Conservation (phyloP, 2,797 vertebrate genomes). For the Taeniopygia guttata region DNA sequence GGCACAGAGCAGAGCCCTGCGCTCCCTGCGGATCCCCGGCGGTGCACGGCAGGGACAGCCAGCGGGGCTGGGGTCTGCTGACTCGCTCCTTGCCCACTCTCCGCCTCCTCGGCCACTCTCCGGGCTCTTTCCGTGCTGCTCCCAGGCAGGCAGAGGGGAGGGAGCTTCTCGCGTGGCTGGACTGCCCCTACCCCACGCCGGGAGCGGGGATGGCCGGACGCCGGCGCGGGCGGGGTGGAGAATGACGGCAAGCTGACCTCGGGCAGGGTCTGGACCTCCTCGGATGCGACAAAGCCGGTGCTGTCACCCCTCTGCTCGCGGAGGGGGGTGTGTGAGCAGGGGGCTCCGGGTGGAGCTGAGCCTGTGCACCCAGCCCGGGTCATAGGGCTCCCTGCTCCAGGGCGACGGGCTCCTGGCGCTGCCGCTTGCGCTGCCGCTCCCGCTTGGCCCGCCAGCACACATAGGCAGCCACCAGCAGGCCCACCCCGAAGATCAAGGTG, state of each 20-base stretch:
- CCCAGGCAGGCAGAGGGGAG: not conserved
- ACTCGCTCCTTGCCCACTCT: not conserved
- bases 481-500: slow-evolving; percentile 71
- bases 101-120: not conserved
- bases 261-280: not conserved
- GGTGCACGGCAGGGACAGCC: rapidly evolving
- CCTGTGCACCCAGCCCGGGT: not conserved
- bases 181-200: not conserved
- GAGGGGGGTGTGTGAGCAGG: not conserved
- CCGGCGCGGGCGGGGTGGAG: not conserved
- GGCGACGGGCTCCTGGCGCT: slow-evolving; percentile 54
- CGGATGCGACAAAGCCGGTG: not conserved
- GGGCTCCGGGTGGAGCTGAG: not conserved
- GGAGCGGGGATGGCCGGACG: not conserved
- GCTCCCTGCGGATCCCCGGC: not conserved
- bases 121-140: not conserved
- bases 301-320: not conserved
- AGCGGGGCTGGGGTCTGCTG: rapidly evolving
- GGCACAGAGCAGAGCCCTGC: not conserved
- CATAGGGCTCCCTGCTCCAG: slow-evolving; percentile 66
- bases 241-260: not conserved
- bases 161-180: not conserved
- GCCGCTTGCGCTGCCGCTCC: slow-evolving; percentile 56
- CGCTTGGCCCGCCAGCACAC: slow-evolving; percentile 71
- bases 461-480: slow-evolving; percentile 66